phyloP scores from a whole-genome alignment of 2,888 invertebrate genomes.

The Ennomos erosarius region DNA sequence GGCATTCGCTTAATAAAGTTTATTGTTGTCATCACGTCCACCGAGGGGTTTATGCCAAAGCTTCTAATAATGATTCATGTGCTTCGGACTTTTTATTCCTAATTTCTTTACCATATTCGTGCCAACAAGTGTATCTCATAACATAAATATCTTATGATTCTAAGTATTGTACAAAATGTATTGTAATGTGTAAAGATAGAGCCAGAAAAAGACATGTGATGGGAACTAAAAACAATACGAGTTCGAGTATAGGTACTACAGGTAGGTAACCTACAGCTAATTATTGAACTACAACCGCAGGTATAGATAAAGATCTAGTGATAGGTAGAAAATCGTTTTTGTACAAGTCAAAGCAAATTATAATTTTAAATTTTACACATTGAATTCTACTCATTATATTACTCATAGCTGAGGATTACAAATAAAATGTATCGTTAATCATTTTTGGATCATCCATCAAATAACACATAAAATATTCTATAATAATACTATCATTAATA shows the following conservation, averaged over 20 bases:
- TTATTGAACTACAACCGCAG: conserved; percentile 30
- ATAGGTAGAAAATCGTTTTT: not conserved
- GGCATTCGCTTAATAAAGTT: not conserved
- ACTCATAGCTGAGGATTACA: too few species aligned
- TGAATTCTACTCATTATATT: too few species aligned
- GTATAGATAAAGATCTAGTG: conserved; percentile 20
- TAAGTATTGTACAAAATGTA: conserved; percentile 3
- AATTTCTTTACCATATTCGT: conserved; percentile 2
- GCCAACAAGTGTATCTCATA: conserved; percentile 4
- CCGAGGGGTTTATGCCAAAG: conserved; percentile 5
- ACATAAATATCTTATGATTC: conserved; percentile 4
- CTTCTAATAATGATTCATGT: not conserved
- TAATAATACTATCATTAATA: too few species aligned
- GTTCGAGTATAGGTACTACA: conserved; percentile 24
- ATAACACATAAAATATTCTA: too few species aligned
- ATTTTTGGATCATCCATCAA: too few species aligned
- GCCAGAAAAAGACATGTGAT: conserved; percentile 13
- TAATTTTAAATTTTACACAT: too few species aligned
- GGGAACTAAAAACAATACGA: conserved; percentile 26
- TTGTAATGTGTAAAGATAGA: conserved; percentile 10
- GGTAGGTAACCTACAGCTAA: conserved; percentile 32
- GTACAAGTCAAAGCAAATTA: too few species aligned
- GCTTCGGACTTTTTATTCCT: conserved; percentile 6
- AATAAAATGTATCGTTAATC: too few species aligned
- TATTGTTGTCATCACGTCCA: not conserved